Evolutionary conservation across 2,113 vertebrate genomes (phyloP).

Genomic region (Ammodytes marinus): DNA sequence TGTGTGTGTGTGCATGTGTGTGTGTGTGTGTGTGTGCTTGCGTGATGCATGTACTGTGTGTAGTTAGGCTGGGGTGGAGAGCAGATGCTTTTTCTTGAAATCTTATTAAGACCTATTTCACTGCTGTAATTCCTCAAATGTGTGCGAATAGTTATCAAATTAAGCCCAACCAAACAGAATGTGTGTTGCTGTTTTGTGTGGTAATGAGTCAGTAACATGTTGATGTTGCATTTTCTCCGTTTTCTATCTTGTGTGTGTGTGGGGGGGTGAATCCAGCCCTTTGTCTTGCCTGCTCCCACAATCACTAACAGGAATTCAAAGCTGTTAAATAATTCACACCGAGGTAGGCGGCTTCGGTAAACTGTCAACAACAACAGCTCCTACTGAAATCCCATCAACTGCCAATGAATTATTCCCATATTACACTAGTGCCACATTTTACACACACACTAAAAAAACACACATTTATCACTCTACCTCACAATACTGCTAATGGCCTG

Average conservation of each 20-base stretch:
- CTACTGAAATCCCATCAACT: constrained; percentile 82
- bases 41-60: neutral
- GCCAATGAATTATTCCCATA: constrained; percentile 76
- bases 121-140: constrained; percentile 19
- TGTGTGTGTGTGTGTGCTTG: constrained; percentile 11
- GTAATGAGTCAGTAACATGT: neutral
- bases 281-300: constrained; percentile 68
- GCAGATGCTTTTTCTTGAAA: constrained; percentile 40
- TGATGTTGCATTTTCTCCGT: neutral
- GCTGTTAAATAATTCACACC: constrained; percentile 81
- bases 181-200: constrained; percentile 7
- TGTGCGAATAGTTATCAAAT: constrained; percentile 43
- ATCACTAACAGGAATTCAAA: constrained; percentile 72
- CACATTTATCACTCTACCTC: constrained; percentile 45
- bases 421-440: constrained; percentile 58
- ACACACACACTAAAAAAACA: constrained; percentile 48
- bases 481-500: constrained; percentile 79
- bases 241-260: constrained; percentile 15
- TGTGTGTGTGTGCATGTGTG: neutral
- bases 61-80: constrained; percentile 23
- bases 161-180: neutral
- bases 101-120: constrained; percentile 37
- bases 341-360: constrained; percentile 66
- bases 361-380: constrained; percentile 69
- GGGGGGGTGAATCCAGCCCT: constrained; percentile 53